Base-by-base conservation (phyloP, 2,113 vertebrate species). In the Atlantisia rogersi region DNA sequence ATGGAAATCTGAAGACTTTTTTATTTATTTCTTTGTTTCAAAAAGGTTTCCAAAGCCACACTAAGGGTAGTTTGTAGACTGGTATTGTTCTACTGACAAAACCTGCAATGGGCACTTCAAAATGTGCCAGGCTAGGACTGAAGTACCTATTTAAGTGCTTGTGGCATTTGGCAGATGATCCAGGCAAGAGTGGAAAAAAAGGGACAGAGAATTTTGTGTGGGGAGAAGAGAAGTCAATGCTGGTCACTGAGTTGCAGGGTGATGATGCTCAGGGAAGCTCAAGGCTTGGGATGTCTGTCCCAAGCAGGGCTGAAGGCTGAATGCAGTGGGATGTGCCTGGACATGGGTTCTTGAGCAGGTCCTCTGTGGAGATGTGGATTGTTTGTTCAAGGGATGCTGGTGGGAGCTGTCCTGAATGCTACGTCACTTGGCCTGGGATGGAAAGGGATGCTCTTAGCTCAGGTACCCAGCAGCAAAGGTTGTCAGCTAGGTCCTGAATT, bases 371-470 rank as follows among this genome's bases (percentile, higher is more conserved):
- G 29, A 42, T 24, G 16, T 11, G 56, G 44, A 56, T 82, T 0
- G 0, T 9, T 62, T 10, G 12, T 55, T 42, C 0, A 1, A 31
- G n/a, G 29, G 35, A 46, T 32, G 35, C 37, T 78, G 69, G 28
- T 50, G 48, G 25, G 15, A 32, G 18, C 12, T 60, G 20, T 11
- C 15, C 35, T 60, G 42, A 18, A 29, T 69, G 21, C 52, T 24
- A 11, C 32, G 28, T 68, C 44, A 6, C 12, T 48, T 42, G 8
- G 2, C 71, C 15, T 52, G 42, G 32, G 26, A 22, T 37, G n/a
- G 7, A 76, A 60, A 79, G 44, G 7, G 7, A 2, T 48, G 14
- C 25, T 76, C 6, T n/a, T 21, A 52, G 35, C 39, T 77, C 7
- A 2, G 35, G 9, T 24, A 48, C 11, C 29, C 26, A 28, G 5